phyloP scores from a whole-genome alignment of 2,888 invertebrate genomes.

The Altica lythri region DNA sequence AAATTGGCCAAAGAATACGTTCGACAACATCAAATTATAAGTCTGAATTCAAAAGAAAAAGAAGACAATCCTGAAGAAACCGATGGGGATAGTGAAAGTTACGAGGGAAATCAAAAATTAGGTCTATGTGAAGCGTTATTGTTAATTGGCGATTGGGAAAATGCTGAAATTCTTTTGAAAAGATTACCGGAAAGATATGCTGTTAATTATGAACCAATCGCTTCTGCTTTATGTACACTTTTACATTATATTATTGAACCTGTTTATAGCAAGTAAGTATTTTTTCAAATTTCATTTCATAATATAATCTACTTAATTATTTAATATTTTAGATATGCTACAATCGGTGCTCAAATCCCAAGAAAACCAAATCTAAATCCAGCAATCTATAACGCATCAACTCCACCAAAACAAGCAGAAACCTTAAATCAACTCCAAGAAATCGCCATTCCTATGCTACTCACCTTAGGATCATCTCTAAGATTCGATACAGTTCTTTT shows the following conservation, averaged over 20 bases:
- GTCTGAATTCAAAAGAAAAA: constrained; percentile 78
- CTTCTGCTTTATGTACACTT: constrained; percentile 76
- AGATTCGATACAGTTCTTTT: constrained; percentile 87
- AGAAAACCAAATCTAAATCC: constrained; percentile 64
- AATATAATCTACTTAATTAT: not conserved
- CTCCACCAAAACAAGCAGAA: constrained; percentile 70
- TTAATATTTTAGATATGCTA: constrained; percentile 65
- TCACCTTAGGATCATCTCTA: constrained; percentile 84
- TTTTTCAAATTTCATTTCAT: constrained; percentile 5
- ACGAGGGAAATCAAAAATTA: constrained; percentile 81
- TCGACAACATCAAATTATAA: constrained; percentile 81
- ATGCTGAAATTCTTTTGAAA: constrained; percentile 78
- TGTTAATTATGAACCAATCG: constrained; percentile 78
- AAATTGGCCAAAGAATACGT: constrained; percentile 85
- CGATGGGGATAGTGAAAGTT: constrained; percentile 63
- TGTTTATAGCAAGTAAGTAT: constrained; percentile 75
- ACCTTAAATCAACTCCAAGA: constrained; percentile 75
- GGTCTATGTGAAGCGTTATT: constrained; percentile 89
- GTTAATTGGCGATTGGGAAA: constrained; percentile 88
- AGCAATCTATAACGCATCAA: constrained; percentile 60
- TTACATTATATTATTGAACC: constrained; percentile 86
- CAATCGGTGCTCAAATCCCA: constrained; percentile 72
- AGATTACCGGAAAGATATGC: constrained; percentile 82
- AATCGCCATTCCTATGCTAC: constrained; percentile 82
- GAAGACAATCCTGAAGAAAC: constrained; percentile 73